A percentile compares a stretch with the other conserved stretches of the same genome.
Evolutionary conservation across 2,113 vertebrate genomes (phyloP).

Genomic region (Anguilla japonica): DNA sequence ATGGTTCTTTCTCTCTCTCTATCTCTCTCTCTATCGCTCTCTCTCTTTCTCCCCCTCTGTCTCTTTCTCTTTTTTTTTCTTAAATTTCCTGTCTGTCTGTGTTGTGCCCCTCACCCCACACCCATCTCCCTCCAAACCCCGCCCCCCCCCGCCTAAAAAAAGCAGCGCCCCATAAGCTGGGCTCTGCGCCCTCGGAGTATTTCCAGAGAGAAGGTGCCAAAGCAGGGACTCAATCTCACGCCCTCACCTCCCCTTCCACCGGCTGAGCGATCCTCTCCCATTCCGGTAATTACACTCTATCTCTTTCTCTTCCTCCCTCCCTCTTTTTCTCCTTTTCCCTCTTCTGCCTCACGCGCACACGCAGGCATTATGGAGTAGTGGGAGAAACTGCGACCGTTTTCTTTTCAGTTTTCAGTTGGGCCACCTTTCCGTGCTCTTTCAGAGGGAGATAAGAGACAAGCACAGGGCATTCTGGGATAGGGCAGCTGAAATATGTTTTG

Average conservation of each 20-base stretch:
- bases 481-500: background rate
- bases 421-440: background rate
- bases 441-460: background rate
- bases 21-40: constrained; percentile 39
- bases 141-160: background rate
- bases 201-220: constrained; percentile 33
- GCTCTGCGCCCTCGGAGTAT: constrained; percentile 30
- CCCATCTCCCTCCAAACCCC: constrained; percentile 26
- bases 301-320: background rate
- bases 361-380: background rate
- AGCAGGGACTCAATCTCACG: constrained; percentile 14
- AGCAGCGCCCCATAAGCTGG: constrained; percentile 27
- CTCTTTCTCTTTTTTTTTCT: background rate
- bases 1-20: constrained; percentile 44
- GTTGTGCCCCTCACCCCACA: background rate
- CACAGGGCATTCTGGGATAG: background rate
- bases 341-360: background rate
- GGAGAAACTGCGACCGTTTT: background rate
- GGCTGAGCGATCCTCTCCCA: constrained; percentile 25
- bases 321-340: background rate
- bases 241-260: constrained; percentile 27
- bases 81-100: background rate
- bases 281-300: constrained; percentile 22
- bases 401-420: background rate
- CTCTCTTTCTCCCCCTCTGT: constrained; percentile 31